Conservation (phyloP, 2,888 invertebrate species). For the Neria commutata region DNA sequence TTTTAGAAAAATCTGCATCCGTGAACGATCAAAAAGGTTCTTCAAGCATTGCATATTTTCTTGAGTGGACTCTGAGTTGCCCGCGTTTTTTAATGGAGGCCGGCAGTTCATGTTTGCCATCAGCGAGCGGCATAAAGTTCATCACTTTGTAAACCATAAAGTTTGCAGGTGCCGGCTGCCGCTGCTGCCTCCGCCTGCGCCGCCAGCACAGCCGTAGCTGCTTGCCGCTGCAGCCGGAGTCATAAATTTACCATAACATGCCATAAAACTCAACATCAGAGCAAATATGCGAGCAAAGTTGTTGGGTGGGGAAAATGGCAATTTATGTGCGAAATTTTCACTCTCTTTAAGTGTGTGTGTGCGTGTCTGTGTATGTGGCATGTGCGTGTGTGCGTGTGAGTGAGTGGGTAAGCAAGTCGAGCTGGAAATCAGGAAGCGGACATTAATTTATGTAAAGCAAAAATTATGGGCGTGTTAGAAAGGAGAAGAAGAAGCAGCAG, state of each 20-base stretch:
- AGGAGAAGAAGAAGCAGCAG: slow-evolving; percentile 31
- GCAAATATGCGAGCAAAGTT: slow-evolving; percentile 1
- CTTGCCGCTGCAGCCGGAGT: too few species aligned
- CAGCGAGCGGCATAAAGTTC: too few species aligned
- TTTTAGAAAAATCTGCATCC: too few species aligned
- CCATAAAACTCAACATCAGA: background rate
- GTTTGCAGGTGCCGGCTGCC: too few species aligned
- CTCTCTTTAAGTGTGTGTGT: background rate
- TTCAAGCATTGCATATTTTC: too few species aligned
- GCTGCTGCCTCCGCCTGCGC: too few species aligned
- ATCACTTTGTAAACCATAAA: too few species aligned
- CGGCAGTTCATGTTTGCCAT: too few species aligned
- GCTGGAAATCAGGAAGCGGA: slow-evolving; percentile 34
- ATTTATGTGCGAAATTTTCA: slow-evolving; percentile 47
- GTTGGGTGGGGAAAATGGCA: slow-evolving; percentile 16
- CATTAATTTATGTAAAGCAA: slow-evolving; percentile 56
- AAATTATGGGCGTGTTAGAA: slow-evolving; percentile 43
- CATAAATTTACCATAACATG: slow-evolving; percentile 5
- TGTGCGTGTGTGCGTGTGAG: background rate
- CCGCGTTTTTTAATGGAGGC: too few species aligned
- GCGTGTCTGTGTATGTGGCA: slow-evolving; percentile 5
- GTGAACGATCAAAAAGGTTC: too few species aligned
- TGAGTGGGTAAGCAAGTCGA: slow-evolving; percentile 5
- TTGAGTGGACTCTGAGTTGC: too few species aligned
- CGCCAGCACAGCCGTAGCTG: too few species aligned